Base-by-base conservation (phyloP, 2,888 invertebrate genomes). In the Drosophila nigricruria region DNA sequence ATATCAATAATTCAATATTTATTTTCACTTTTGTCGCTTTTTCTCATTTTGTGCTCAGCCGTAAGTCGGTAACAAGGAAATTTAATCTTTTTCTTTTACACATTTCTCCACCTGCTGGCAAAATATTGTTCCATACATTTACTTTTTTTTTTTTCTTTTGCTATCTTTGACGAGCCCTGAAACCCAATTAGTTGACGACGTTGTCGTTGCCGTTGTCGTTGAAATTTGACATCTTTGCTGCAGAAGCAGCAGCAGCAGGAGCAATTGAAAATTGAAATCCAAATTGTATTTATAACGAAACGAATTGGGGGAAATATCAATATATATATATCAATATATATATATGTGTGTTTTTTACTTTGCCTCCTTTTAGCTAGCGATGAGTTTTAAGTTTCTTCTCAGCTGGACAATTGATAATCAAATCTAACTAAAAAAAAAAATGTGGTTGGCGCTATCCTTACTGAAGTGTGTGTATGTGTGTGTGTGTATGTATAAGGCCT, bases 1-100 rank as follows among this genome's bases (percentile, higher is more conserved):
- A 59, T 80, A 82, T 88, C 84, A 81, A 88, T 88, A 86, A 86
- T 88, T 86, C 82, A 88, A 88, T 86, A 86, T 86, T 88, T 87
- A 76, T 81, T 86, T 82, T 82, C 81, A 74, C 67, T 81, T 79
- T 78, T 62, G 53, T 68, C 65, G 60, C 66, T 66, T 72, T 74
- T 70, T 75, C 60, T 69, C 70, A 82, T 82, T 72, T 73, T 80
- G 42, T 57, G 59, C 77, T 72, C 69, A 73, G 67, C 64, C 65
- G 60, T 77, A 77, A 82, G 64, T 61, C 73, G 60, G 60, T 76
- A 88, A 88, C 88, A 80, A 88, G 81, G 86, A 84, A 88, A 86
- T 86, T 83, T 86, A 88, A 86, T 86, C 84, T 86, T 88, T 88
- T 85, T 82, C 40, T 70, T 52, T 65, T 61, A 36, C 62, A 38